Evolutionary conservation across 2,797 vertebrate species (phyloP), one percentile per base, ranked within the genome.

Genomic region (Tympanoctomys barrerae): DNA sequence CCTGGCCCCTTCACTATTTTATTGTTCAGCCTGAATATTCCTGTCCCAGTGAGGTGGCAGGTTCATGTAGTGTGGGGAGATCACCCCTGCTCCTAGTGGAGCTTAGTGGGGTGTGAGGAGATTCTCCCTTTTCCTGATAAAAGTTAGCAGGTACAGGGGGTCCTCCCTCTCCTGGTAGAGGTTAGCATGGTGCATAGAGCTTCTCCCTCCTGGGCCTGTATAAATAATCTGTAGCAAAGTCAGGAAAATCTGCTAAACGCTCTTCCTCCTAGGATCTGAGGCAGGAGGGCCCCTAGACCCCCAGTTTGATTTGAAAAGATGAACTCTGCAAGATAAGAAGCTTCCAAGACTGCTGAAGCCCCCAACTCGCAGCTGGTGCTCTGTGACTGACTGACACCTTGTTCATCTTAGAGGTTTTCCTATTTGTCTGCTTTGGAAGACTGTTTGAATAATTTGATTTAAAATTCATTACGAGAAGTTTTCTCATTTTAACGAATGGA

Each of bases 221-320:
- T 52, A n/a, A 52, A 10, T 22, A 22, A 52, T 81, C 92, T 84
- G 59, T 59, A 52, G 2, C 89, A 57, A 96, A 85, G 7, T 83
- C 96, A 49, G 78, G 68, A 68, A 70, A 78, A 57, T 9, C 36
- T 77, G 28, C 95, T 78, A 90, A 96, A 88, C 93, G 46, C 75
- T 97, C 33, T 28, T 90, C 33, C 42, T 18, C 2, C 88, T 33
- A n/a, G 61, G 87, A 46, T 31, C 59, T 12, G 49, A 84, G 79
- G 84, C 39, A 49, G 39, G 28, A 49, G 54, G 16, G 5, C 24
- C 22, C 7, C 3, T 1, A 46, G 42, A 7, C 42, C 39, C 75
- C 81, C 54, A 80, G 54, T 92, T 88, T 95, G 80, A 42, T 97
- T 92, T 91, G 90, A 94, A 95, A 92, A 90, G 83, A 54, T 78